Percentiles rank a stretch among this genome's conserved stretches.
These are phyloP conservation scores for Vulpes vulpes DNA, from an alignment of 2,113 vertebrate genomes.

Conservation along the genomic window DNA sequence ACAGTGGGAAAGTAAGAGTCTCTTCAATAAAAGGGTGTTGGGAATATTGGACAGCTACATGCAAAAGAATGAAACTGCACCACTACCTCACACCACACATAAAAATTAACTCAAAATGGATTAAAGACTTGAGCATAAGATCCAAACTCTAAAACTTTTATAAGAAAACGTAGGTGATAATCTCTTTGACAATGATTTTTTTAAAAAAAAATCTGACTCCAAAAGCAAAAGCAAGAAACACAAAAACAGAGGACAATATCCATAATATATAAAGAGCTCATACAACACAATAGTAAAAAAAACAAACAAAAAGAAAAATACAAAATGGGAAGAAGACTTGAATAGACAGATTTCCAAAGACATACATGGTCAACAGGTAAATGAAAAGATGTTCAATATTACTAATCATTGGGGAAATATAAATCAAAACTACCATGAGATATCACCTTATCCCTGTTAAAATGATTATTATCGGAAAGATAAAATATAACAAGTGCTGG, in stretches of 20 bases:
- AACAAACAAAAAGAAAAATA: neutral
- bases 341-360: neutral
- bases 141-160: neutral
- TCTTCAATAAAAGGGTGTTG: neutral
- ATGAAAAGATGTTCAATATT: neutral
- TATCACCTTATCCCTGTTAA: neutral
- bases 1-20: neutral
- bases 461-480: neutral
- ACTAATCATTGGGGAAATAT: neutral
- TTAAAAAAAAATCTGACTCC: neutral
- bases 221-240: neutral
- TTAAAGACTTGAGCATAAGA: neutral
- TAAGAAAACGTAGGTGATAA: neutral
- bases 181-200: neutral
- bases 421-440: neutral
- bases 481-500: neutral
- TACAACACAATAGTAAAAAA: neutral
- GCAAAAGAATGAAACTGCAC: neutral
- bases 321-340: neutral
- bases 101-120: neutral
- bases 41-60: neutral
- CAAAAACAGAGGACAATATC: neutral
- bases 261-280: neutral
- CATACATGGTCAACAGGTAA: neutral
- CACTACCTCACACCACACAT: neutral